A percentile compares a stretch with the other conserved stretches of the same genome.
phyloP scores from a whole-genome alignment of 2,113 vertebrate genomes.

The Hydrochoerus hydrochaeris region DNA sequence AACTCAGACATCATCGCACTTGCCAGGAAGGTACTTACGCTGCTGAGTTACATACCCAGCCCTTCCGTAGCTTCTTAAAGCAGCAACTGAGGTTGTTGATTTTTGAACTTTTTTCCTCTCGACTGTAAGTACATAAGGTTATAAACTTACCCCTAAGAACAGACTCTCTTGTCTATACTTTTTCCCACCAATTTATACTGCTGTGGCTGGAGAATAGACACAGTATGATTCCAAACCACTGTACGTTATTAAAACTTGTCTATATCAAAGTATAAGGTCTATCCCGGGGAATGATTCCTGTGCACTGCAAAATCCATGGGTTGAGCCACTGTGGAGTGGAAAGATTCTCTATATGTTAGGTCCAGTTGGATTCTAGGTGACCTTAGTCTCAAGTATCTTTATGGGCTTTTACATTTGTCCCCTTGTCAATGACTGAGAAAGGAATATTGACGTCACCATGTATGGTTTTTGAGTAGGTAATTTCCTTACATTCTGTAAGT shows the following conservation, averaged over 20 bases:
- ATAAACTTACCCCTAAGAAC: slow-evolving; percentile 37
- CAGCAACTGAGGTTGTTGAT: slow-evolving; percentile 25
- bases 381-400: background rate
- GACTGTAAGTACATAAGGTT: background rate
- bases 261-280: background rate
- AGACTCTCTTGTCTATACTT: background rate
- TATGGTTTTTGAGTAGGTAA: background rate
- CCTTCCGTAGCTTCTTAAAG: slow-evolving; percentile 50
- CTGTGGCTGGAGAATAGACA: background rate
- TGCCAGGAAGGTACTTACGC: too few relatives aligned
- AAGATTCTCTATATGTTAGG: background rate
- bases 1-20: too few relatives aligned
- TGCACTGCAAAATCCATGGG: background rate
- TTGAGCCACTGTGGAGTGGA: background rate
- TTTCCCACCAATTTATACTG: background rate
- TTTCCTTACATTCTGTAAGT: background rate
- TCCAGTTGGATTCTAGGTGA: background rate
- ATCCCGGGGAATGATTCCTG: background rate
- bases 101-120: slow-evolving; percentile 56
- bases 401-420: background rate
- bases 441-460: background rate
- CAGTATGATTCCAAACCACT: background rate
- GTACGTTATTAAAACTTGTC: background rate
- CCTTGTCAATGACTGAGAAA: background rate
- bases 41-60: too few relatives aligned